phyloP scores from a whole-genome alignment of 2,888 invertebrate genomes.

The Drosophila planitibia region DNA sequence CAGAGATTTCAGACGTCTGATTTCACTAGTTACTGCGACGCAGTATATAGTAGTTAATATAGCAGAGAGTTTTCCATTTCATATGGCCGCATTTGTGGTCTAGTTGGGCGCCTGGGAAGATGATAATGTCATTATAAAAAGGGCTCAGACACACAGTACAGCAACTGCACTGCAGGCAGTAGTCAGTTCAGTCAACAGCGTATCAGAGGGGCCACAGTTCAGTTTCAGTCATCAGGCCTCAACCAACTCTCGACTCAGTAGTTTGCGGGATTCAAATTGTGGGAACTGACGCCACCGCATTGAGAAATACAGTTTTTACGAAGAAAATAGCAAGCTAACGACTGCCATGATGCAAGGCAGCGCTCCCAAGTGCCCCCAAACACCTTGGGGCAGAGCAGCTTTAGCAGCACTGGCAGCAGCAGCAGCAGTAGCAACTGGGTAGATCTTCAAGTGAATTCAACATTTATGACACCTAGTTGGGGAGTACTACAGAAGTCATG shows the following conservation, averaged over 20 bases:
- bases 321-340: conserved; percentile 29
- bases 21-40: conserved; percentile 40
- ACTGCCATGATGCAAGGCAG: conserved; percentile 20
- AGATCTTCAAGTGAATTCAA: conserved; percentile 67
- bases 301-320: conserved; percentile 38
- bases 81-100: conserved; percentile 70
- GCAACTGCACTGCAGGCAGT: conserved; percentile 51
- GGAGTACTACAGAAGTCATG: conserved; percentile 1
- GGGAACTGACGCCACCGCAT: conserved; percentile 56
- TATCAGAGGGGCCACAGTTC: conserved; percentile 52
- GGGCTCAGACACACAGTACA: conserved; percentile 29
- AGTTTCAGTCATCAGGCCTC: conserved; percentile 54
- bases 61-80: conserved; percentile 62
- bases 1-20: conserved; percentile 40
- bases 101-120: conserved; percentile 70
- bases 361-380: conserved; percentile 39
- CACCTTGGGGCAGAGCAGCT: conserved; percentile 46
- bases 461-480: conserved; percentile 69
- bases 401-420: neutral
- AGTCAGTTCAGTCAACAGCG: conserved; percentile 25
- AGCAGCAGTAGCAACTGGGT: conserved; percentile 1
- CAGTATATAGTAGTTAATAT: conserved; percentile 29
- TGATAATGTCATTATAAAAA: conserved; percentile 77
- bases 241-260: conserved; percentile 48
- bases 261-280: conserved; percentile 60